Evolutionary conservation across 2,113 vertebrate species (phyloP).

Genomic region (Malurus melanocephalus): DNA sequence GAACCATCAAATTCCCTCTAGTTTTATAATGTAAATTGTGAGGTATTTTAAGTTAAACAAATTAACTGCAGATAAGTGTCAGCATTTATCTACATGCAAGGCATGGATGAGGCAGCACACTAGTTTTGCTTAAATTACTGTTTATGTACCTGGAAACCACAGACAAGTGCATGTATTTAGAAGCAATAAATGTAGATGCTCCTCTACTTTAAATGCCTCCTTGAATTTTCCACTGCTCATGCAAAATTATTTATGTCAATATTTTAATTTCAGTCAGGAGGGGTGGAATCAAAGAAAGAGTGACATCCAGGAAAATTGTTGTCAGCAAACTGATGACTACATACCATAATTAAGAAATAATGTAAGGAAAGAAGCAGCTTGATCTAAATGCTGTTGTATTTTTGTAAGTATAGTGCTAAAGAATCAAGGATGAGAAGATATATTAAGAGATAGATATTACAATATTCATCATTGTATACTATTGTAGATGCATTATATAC

Average conservation of each 20-base stretch:
- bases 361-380: slow-evolving; percentile 35
- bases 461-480: not conserved
- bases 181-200: slow-evolving; percentile 21
- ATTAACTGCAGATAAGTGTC: not conserved
- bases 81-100: not conserved
- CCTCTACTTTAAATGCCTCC: slow-evolving; percentile 30
- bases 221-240: slow-evolving; percentile 63
- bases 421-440: not conserved
- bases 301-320: slow-evolving; percentile 67
- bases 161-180: not conserved
- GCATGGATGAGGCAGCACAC: not conserved
- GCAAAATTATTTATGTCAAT: slow-evolving; percentile 76
- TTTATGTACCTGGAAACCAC: not conserved
- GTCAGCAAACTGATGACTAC: slow-evolving; percentile 72
- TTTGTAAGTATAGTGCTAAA: not conserved
- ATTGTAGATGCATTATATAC: slow-evolving; percentile 34
- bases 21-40: not conserved
- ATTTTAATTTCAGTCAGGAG: slow-evolving; percentile 71
- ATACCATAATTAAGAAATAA: slow-evolving; percentile 66
- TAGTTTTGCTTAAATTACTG: not conserved
- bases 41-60: not conserved
- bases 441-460: slow-evolving; percentile 16
- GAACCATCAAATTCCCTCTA: not conserved
- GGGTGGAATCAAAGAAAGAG: slow-evolving; percentile 65
- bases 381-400: slow-evolving; percentile 18